Evolutionary conservation across 2,113 vertebrate genomes (phyloP), one percentile per base, ranked within the genome.

Genomic region (Tragelaphus imberbis): DNA sequence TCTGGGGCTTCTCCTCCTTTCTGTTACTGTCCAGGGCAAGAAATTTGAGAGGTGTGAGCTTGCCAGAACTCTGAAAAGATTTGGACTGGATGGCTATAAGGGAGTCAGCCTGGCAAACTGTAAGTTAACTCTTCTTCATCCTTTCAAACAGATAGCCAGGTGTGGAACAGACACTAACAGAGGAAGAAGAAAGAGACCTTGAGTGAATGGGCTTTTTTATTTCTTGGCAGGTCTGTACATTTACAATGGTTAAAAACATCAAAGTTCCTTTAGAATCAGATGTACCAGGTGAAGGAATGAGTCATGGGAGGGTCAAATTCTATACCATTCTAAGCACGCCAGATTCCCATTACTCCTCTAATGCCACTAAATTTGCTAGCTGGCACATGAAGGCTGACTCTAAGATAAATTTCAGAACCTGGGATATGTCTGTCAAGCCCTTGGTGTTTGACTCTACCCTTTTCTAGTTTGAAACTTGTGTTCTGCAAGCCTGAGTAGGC

Each of bases 91-190:
- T 58, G 98, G 98, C 51, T 99, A 53, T 63, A 0, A 0, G 0
- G 98, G 98, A 36, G 10, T 96, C 95, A 98, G 95, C 88, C 95
- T 99, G 88, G 93, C 97, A 40, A 88, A 98, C 63, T 99, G 97
- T 98, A 97, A 98, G 98, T 98, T 55, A 79, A 25, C 5, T 47
- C 21, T 81, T n/a, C 33, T 33, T 5, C 30, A 33, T 23, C 5
- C 15, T 19, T 96, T 61, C 33, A 53, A 27, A 28, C 9, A 63
- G 36, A 53, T 81, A 44, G 10, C 2, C 19, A 7, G 5, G 1
- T 14, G 17, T 30, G 30, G 55, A 58, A 19, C 30, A 88, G 51
- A 33, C 19, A 13, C 36, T 44, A 16, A 17, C 7, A 53, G 47
- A 79, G 27, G 59, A 55, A 81, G 49, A 65, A 28, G 6, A 90